Evolutionary conservation across 2,113 vertebrate genomes (phyloP).

Genomic region (Psittacara wagleri): DNA sequence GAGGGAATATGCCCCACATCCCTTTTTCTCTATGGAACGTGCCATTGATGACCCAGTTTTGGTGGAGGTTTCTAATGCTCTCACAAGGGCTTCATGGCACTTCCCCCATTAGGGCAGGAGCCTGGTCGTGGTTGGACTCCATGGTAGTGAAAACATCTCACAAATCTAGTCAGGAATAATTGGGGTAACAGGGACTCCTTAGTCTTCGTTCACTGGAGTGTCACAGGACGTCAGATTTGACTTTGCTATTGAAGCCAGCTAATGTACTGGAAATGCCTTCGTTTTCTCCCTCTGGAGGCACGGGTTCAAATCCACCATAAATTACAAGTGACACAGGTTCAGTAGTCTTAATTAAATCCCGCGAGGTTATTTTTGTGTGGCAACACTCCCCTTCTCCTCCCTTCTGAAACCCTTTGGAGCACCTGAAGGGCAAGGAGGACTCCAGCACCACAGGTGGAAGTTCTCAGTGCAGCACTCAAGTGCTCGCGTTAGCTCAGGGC

Average conservation of each 20-base stretch:
- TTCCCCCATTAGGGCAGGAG: neutral
- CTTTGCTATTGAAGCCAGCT: constrained; percentile 34
- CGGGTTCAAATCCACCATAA: constrained; percentile 6
- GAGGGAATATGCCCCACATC: neutral
- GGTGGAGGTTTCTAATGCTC: neutral
- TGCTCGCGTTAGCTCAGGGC: neutral
- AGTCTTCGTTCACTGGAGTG: constrained; percentile 11
- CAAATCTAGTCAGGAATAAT: constrained; percentile 48
- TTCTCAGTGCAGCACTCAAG: neutral
- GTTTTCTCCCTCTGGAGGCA: constrained; percentile 42
- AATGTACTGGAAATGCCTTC: constrained; percentile 33
- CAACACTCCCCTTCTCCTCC: constrained; percentile 52
- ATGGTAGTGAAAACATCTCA: constrained; percentile 27
- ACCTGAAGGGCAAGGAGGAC: constrained; percentile 23
- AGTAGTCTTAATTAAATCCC: constrained; percentile 48
- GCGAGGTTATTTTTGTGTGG: constrained; percentile 11
- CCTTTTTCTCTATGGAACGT: neutral
- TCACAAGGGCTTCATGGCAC: neutral
- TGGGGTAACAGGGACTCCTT: constrained; percentile 7
- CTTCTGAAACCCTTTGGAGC: neutral
- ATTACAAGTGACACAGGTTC: constrained; percentile 34
- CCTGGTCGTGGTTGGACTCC: neutral
- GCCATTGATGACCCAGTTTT: neutral
- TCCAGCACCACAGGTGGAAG: neutral
- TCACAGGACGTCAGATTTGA: neutral